Evolutionary conservation across 1,140 invertebrate genomes (phyloP), one percentile per base, ranked within the genome.

Genomic region (Mycetomoellerius zeteki): DNA sequence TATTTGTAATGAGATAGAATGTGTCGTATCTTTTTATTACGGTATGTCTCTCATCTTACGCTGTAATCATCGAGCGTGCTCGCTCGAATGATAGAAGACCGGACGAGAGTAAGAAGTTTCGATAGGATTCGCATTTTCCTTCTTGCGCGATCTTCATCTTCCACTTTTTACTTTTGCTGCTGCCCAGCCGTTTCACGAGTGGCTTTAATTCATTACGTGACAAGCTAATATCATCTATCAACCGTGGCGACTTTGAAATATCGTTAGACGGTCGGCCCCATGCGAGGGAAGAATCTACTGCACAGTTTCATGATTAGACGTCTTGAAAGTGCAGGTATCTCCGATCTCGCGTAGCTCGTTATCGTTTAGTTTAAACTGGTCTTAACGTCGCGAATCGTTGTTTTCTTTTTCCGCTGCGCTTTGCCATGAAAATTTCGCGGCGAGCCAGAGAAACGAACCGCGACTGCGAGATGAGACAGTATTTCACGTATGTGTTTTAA

Each of bases 181-280:
- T 14, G 21, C 64, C 19, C 64, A 8, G 69, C 12, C 47, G 47
- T 50, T 7, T 37, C 33, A 16, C 19, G 54, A 76, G 54, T 76
- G 33, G 33, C 73, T 76, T 76, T 76, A 60, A 76, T 76, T 76
- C 73, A 60, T 60, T 76, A 76, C 14, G 54, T 19, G 73, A 43
- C 73, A 76, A 60, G 54, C 54, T 37, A 43, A 43, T 56, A 43
- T 43, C 73, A 58, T 60, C 21, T 54, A 76, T 60, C 73, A 60
- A 76, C 60, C 60, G 58, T 14, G 24, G 24, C 76, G 60, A 80
- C 60, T 80, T 80, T 37, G 60, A 67, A 67, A 76, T 76, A 60
- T 76, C 54, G 43, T 65, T 30, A 33, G 24, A 19, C 24, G 58
- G 54, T 52, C 60, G 0, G 60, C 52, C n/a, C 37, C 19, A 30